Conservation (phyloP, 2,113 vertebrate genomes). For the Serilophus lunatus region DNA sequence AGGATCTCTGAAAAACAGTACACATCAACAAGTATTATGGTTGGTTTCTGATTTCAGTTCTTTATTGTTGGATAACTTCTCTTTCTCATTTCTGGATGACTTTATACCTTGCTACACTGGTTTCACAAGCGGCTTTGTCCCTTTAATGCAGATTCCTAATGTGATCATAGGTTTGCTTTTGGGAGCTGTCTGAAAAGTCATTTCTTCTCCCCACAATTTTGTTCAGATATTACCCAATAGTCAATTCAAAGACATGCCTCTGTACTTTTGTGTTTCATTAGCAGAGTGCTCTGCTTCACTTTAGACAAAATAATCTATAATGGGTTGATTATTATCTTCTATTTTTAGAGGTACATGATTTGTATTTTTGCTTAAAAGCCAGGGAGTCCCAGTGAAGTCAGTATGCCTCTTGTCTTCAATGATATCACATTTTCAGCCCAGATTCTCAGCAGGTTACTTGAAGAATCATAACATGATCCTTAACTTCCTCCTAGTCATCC, state of each 20-base stretch:
- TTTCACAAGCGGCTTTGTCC: neutral
- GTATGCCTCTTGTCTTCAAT: neutral
- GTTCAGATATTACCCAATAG: neutral
- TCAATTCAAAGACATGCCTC: neutral
- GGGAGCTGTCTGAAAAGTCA: neutral
- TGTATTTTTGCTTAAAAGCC: neutral
- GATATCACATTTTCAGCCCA: neutral
- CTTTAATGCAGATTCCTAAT: neutral
- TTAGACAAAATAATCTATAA: neutral
- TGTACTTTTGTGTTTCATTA: neutral
- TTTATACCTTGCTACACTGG: neutral
- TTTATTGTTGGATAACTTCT: neutral
- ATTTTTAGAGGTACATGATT: neutral
- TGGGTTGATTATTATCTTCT: neutral
- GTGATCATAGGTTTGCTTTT: neutral
- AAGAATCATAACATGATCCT: neutral
- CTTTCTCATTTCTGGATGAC: neutral
- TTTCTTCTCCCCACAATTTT: neutral
- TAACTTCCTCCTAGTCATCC: neutral
- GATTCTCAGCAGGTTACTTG: neutral
- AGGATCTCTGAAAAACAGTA: constrained; percentile 1
- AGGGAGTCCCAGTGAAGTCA: neutral
- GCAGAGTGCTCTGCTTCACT: neutral
- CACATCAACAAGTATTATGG: neutral
- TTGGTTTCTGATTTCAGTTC: neutral